These are phyloP conservation scores for Drosophila macrospina DNA, from an alignment of 2,888 invertebrate species.

Conservation along the genomic window DNA sequence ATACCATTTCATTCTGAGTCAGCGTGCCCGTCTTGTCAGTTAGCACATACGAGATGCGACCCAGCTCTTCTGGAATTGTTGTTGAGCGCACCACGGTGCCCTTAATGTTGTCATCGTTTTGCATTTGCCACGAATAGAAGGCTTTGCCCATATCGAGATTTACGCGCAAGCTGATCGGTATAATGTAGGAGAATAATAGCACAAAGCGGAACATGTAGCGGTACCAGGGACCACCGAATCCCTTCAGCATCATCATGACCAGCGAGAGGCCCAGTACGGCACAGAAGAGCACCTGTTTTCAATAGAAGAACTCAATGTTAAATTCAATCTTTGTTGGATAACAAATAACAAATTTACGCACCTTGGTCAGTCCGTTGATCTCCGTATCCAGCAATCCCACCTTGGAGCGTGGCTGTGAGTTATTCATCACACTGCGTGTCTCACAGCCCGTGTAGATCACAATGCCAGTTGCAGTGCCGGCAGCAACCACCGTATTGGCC, in stretches of 20 bases:
- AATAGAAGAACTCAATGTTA: neutral
- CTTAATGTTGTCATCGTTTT: slow-evolving; percentile 95
- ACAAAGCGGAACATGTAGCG: slow-evolving; percentile 98
- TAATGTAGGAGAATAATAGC: slow-evolving; percentile 98
- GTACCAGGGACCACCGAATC: slow-evolving; percentile 98
- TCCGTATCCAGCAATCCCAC: slow-evolving; percentile 97
- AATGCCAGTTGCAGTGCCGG: slow-evolving; percentile 97
- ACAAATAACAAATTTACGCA: slow-evolving; percentile 58
- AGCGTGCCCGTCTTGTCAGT: slow-evolving; percentile 99
- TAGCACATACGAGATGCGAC: slow-evolving; percentile 97
- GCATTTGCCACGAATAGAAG: slow-evolving; percentile 98
- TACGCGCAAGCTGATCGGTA: slow-evolving; percentile 98
- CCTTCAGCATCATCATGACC: slow-evolving; percentile 98
- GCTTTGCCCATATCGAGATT: slow-evolving; percentile 99
- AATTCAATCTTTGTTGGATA: too few species aligned
- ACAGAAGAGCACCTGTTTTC: slow-evolving; percentile 90
- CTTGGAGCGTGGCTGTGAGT: slow-evolving; percentile 97
- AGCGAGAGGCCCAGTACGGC: slow-evolving; percentile 96
- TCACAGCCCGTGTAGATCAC: slow-evolving; percentile 98
- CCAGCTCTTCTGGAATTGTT: slow-evolving; percentile 99
- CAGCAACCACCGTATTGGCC: slow-evolving; percentile 99
- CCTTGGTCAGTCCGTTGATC: slow-evolving; percentile 98
- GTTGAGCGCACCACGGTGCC: slow-evolving; percentile 98
- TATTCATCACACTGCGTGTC: slow-evolving; percentile 99
- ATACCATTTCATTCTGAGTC: slow-evolving; percentile 99